Base-by-base conservation (phyloP, 30 jellyfish, hydroid and myxozoan genomes). In the Hydractinia echinata region DNA sequence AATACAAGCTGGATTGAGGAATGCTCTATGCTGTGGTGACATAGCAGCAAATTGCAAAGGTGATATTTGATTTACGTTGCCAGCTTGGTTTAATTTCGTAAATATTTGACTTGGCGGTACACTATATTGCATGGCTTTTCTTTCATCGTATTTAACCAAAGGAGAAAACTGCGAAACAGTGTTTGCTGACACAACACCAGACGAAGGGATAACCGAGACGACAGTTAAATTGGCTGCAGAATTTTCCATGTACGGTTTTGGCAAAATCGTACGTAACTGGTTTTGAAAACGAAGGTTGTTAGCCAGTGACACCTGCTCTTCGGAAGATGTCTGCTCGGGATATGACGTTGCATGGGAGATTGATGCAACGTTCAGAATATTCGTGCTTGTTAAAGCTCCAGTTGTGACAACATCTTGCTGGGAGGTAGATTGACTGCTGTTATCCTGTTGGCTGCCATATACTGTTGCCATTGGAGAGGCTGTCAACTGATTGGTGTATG, bases 41-140 rank as follows among this genome's bases (percentile, higher is more conserved):
- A 64, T 64, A n/a, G 74, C 74, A 7, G 74, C 9, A 13, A 64
- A 64, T 64, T 64, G 51, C 19, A 7, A n/a, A 6, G 74, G 74
- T 66, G 76, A 66, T 6, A 13, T 8, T 13, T 66, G 76, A 66
- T 19, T 13, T 19, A 4, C 4, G 54, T 74, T 77, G 55, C 30
- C 16, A 54, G 60, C 79, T 60, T 55, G 85, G 10, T 71, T 71
- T 71, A 50, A 60, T 50, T 64, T 64, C 4, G 74, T 64, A 54
- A 77, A 77, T 13, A 77, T 77, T 54, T 77, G 81, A n/a, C 60
- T 77, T 5, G 85, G 85, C 9, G 85, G 76, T 61, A 77, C 83
- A 74, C 83, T 74, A 52, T 66, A 66, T 19, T 52, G 76, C 39
- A 74, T n/a, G 50, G 54, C 66, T 58, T 74, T 74, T 55, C 54